Base-by-base conservation (phyloP, 2,888 invertebrate genomes). In the Agrochola circellaris region DNA sequence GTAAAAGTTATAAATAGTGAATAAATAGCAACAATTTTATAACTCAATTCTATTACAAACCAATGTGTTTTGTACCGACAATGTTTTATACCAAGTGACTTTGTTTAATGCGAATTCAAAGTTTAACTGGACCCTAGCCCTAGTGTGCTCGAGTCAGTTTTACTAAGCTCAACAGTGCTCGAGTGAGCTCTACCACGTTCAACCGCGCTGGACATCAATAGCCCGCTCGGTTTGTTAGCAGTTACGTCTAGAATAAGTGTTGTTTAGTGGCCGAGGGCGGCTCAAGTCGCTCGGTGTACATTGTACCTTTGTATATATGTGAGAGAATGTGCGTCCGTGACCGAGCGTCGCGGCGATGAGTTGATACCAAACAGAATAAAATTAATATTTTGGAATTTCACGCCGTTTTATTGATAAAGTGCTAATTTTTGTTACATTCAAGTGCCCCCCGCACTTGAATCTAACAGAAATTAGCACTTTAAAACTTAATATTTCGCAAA, bases 301-400 rank as follows among this genome's bases (percentile, higher is more conserved):
- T 82, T 87, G 88, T 87, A 83, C 77, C 65, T 84, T 75, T 85
- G 78, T 83, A 79, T 81, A 68, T 83, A 79, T 68, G 68, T 74
- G 73, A 73, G 69, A 76, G 83, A 66, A 62, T 61, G 82, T 69
- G 77, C 61, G 75, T 15, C 60, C 38, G 62, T 17, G 73, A 42
- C n/a, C 56, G 74, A 2, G 34, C 23, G 48, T 17, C 61, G 58
- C 61, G 60, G 56, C 78, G 85, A 54, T 30, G 67, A 66, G 79
- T 79, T 80, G 82, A 89, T 88, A 89, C 89, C 88, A 89, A 89
- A 89, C 88, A 26, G 81, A 88, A 89, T 75, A 77, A 85, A 89
- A 81, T 84, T 68, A 89, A 74, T 89, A 89, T 89, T 89, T 89
- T 89, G 76, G 81, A 87, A 67, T 30, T 2, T 3, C 23, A 8